Base-by-base conservation (phyloP, 2,888 invertebrate genomes). In the Agriopis leucophaearia region DNA sequence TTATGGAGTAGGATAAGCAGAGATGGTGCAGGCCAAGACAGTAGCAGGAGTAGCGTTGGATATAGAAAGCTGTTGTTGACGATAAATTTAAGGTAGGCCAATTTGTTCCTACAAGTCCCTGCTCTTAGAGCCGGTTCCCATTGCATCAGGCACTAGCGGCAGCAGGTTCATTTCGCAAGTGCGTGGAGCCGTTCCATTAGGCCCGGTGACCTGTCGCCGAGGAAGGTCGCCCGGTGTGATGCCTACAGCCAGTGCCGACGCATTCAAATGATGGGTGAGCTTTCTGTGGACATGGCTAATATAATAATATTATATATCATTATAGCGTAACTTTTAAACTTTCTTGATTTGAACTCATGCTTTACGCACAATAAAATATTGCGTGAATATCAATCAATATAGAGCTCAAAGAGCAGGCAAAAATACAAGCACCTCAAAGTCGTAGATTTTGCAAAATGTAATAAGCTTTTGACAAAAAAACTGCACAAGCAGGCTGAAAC, bases 151-250 rank as follows among this genome's bases (percentile, higher is more conserved):
- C 16, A 27, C 27, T 27, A 27, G 5, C 5, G 27, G 27, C 38
- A 61, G 72, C 77, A 76, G 77, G 76, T 76, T 75, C 10, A 73
- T 83, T 79, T 82, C 78, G 77, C 80, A 82, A 83, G 78, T 69
- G 80, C 75, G 74, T 76, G 73, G 68, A 76, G 76, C 83, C 79
- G 83, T 78, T 85, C 88, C 85, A 88, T 63, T 84, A 85, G 85
- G 85, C 79, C 79, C 81, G 76, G 81, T 89, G 90, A 90, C 89
- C 90, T 89, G 90, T 90, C 90, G 87, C 89, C 85, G 78, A 78
- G 89, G 89, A 90, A 91, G 91, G 91, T 87, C 90, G 89, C 79
- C 89, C 88, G 84, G 89, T 86, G 82, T 18, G 48, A 87, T 87
- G 88, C 77, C 82, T 83, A 80, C 79, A 75, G 87, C 90, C 85